These are phyloP conservation scores for Gnathonemus echidnorhynchus DNA, from an alignment of 2,113 vertebrate species.

Conservation along the genomic window DNA sequence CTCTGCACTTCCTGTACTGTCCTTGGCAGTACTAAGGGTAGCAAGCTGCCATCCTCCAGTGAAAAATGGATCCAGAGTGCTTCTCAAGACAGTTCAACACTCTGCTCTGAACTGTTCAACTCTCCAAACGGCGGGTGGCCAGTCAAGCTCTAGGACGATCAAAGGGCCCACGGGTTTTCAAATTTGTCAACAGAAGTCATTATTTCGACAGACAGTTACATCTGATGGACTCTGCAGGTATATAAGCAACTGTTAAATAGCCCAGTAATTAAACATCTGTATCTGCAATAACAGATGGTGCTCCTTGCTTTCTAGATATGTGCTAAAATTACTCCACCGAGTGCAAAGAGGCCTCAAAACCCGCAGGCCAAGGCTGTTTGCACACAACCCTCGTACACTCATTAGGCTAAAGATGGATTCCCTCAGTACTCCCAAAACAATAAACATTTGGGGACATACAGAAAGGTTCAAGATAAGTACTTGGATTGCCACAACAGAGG, in stretches of 20 bases:
- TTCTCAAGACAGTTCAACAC: slow-evolving; percentile 15
- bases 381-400: neutral
- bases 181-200: neutral
- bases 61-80: neutral
- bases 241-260: neutral
- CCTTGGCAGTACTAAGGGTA: slow-evolving; percentile 1
- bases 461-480: neutral
- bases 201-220: neutral
- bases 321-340: neutral
- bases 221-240: neutral
- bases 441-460: neutral
- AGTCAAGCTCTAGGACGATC: neutral
- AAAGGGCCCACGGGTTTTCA: neutral
- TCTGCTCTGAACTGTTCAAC: slow-evolving; percentile 15
- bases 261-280: neutral
- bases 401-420: neutral
- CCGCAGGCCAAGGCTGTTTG: neutral
- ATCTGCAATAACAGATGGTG: neutral
- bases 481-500: neutral
- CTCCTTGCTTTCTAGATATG: neutral
- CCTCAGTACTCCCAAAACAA: neutral
- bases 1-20: neutral
- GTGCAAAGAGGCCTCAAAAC: neutral
- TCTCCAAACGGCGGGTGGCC: neutral
- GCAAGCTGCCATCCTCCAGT: neutral